These are phyloP conservation scores for Hephaestus fuliginosus DNA, from an alignment of 2,797 vertebrate genomes.

Conservation along the genomic window DNA sequence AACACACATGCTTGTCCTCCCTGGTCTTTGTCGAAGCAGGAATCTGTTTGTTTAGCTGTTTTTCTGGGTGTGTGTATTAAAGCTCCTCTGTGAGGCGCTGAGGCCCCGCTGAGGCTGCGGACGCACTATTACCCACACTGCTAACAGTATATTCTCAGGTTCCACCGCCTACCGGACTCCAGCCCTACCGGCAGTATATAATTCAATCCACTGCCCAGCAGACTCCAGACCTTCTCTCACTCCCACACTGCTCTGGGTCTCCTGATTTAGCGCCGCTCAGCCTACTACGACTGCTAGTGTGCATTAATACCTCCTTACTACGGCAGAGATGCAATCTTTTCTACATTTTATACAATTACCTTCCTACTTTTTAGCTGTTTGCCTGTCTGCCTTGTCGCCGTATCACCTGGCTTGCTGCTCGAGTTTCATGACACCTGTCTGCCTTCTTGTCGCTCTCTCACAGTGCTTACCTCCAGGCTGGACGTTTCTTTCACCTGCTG, in stretches of 20 bases:
- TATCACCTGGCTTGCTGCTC: conserved; percentile 53
- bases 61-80: conserved; percentile 78
- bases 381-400: conserved; percentile 27
- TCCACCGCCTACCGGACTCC: conserved; percentile 62
- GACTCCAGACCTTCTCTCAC: conserved; percentile 60
- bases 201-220: conserved; percentile 66
- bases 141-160: conserved; percentile 57
- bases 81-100: conserved; percentile 71
- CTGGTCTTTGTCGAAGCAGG: conserved; percentile 87
- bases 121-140: conserved; percentile 61
- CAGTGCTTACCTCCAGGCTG: conserved; percentile 63
- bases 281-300: conserved; percentile 39
- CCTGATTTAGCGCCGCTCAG: conserved; percentile 56
- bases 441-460: conserved; percentile 59
- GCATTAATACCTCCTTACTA: conserved; percentile 49
- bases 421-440: conserved; percentile 78
- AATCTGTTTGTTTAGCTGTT: conserved; percentile 92
- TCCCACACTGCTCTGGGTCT: conserved; percentile 61
- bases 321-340: conserved; percentile 27
- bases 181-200: conserved; percentile 60
- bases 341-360: conserved; percentile 52
- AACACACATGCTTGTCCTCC: conserved; percentile 85
- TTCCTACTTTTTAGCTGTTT: conserved; percentile 49
- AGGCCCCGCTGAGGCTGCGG: conserved; percentile 70
- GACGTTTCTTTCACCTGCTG: conserved; percentile 66